Base-by-base conservation (phyloP, 2,888 invertebrate species). In the Trimorus sp. region DNA sequence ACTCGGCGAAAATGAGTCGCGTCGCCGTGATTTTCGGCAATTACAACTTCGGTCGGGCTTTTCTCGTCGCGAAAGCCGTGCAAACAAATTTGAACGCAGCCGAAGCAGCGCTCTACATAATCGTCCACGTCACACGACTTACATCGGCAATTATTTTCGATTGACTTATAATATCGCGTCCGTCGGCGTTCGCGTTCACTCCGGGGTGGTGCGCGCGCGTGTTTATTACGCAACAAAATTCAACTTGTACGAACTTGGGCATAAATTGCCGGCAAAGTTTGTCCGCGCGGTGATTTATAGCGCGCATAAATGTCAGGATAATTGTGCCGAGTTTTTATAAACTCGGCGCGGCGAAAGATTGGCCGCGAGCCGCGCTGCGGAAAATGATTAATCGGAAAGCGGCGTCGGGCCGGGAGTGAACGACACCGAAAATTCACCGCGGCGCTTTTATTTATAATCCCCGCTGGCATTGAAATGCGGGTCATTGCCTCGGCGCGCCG, bases 381-480 rank as follows among this genome's bases (percentile, higher is more conserved):
- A 42, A 62, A 56, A 59, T 74, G 75, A 76, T 70, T 77, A 56
- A 77, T 77, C 15, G 26, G 51, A 12, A 9, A 7, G 15, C 69
- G 40, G 26, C 49, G 12, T 16, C 15, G 26, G 16, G 42, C 36
- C 56, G 40, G 53, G 42, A 56, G 53, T 60, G 66, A 68, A 68
- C 58, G 68, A 65, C 59, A 38, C 36, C 42, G 48, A 62, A 71
- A 71, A 60, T 53, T 70, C 8, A 51, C 51, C 12, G 48, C 26
- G 48, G 11, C 40, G 15, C 16, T 54, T 63, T 65, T 75, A 60
- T 62, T 69, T 76, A 42, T 58, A 54, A 60, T 4, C 15, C 37
- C 49, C 48, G 59, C 15, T 79, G 80, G 80, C 80, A 80, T 80
- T 80, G 80, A 76, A 62, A 76, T 76, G 59, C 80, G 42, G 80